Evolutionary conservation across 2,113 vertebrate genomes (phyloP).

Genomic region (Gavia stellata): DNA sequence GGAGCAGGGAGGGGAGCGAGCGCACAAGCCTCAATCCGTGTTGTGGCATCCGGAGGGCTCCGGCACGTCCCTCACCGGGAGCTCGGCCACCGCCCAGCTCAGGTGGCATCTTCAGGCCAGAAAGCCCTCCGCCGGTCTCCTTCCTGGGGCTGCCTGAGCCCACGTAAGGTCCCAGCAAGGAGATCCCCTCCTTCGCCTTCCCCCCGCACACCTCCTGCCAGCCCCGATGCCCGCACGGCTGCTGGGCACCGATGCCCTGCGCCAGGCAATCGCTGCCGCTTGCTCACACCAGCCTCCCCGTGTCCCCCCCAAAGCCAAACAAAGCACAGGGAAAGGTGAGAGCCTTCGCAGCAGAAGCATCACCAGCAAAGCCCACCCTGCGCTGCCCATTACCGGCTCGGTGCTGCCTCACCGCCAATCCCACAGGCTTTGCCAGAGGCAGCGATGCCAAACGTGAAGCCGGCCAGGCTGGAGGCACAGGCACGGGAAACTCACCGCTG

Average conservation of each 20-base stretch:
- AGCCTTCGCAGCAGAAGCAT: background rate
- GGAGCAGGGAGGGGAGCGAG: background rate
- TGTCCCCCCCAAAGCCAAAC: background rate
- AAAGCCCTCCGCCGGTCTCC: accelerated
- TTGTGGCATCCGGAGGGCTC: background rate
- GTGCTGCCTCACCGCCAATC: accelerated
- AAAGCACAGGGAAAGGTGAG: background rate
- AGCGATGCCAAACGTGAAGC: accelerated
- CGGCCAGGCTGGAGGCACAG: background rate
- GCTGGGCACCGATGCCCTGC: accelerated
- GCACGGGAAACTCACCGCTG: background rate
- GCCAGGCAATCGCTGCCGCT: accelerated
- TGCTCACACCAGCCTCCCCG: accelerated
- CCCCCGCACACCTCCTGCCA: accelerated
- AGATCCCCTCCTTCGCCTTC: background rate
- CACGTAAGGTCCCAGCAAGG: accelerated
- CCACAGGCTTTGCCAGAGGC: accelerated
- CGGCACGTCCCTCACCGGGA: background rate
- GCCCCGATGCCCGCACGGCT: accelerated
- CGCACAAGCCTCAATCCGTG: background rate
- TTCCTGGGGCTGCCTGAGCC: accelerated
- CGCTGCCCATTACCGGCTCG: accelerated
- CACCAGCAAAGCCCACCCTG: background rate
- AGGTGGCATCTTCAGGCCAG: accelerated
- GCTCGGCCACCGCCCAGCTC: background rate